Evolutionary conservation across 1,140 invertebrate genomes (phyloP).

Genomic region (Drosophila ambigua): DNA sequence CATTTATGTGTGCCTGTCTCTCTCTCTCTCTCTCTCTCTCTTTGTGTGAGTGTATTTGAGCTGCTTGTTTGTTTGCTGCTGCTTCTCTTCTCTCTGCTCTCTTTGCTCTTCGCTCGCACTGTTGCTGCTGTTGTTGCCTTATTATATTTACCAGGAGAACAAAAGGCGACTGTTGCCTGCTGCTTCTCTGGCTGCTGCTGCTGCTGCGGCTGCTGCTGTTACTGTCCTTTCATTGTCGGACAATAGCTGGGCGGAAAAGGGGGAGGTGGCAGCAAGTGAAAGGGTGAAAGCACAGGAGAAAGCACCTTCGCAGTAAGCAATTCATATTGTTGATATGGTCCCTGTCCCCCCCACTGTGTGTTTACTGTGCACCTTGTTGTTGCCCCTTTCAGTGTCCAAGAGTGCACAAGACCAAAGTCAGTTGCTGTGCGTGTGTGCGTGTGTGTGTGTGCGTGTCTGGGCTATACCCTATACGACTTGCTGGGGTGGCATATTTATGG

Average conservation of each 20-base stretch:
- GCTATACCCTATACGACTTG: background rate
- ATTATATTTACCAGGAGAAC: slow-evolving; percentile 73
- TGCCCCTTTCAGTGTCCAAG: slow-evolving; percentile 17
- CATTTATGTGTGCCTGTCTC: slow-evolving; percentile 22
- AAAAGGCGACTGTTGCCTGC: slow-evolving; percentile 47
- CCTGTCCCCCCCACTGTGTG: slow-evolving; percentile 19
- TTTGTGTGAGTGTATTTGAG: slow-evolving; percentile 11
- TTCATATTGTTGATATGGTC: slow-evolving; percentile 61
- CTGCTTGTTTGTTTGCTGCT: slow-evolving; percentile 64
- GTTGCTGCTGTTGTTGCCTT: slow-evolving; percentile 57
- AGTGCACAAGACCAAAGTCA: slow-evolving; percentile 55
- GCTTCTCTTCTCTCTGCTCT: slow-evolving; percentile 18
- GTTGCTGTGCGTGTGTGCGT: slow-evolving; percentile 12
- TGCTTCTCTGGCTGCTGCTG: slow-evolving; percentile 27
- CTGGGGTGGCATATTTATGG: no score
- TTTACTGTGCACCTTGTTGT: slow-evolving; percentile 20
- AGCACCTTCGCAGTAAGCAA: slow-evolving; percentile 40
- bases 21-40: slow-evolving; percentile 4
- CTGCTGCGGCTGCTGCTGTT: slow-evolving; percentile 27
- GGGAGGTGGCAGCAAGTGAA: background rate
- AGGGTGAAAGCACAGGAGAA: background rate
- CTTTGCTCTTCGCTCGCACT: background rate
- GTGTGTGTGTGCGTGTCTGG: background rate
- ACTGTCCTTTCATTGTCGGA: slow-evolving; percentile 68
- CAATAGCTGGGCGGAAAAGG: slow-evolving; percentile 26